A percentile compares a stretch with the other conserved stretches of the same genome.
Evolutionary conservation across 2,797 vertebrate species (phyloP).

Genomic region (Eidolon dupreanum): DNA sequence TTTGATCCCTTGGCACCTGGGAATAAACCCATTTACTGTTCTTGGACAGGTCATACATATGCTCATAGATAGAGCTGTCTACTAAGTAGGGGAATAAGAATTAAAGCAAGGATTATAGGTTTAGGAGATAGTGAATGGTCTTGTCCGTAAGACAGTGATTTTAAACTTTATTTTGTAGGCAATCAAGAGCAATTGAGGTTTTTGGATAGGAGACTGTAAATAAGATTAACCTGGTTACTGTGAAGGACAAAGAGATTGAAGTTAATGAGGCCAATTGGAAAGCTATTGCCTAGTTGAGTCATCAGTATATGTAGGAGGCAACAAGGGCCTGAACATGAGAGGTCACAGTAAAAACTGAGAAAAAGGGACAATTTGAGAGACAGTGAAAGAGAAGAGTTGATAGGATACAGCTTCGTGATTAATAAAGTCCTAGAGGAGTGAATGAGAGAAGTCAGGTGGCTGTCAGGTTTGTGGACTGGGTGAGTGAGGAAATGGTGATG

Average conservation of each 20-base stretch:
- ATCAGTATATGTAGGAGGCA: not conserved
- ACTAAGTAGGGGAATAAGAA: not conserved
- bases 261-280: not conserved
- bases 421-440: not conserved
- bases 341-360: not conserved
- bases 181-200: not conserved
- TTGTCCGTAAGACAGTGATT: not conserved
- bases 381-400: not conserved
- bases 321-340: not conserved
- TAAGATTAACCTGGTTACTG: not conserved
- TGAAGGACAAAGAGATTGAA: not conserved
- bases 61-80: not conserved
- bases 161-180: conserved; percentile 2
- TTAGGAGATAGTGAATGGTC: not conserved
- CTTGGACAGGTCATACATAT: not conserved
- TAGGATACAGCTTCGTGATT: not conserved
- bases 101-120: not conserved
- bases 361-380: not conserved
- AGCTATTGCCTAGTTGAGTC: not conserved
- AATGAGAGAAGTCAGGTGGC: not conserved
- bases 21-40: conserved; percentile 10
- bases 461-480: not conserved
- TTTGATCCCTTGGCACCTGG: conserved; percentile 4
- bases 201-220: not conserved
- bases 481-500: not conserved